phyloP scores from a whole-genome alignment of 2,888 invertebrate genomes.

The Tetranychus piercei region DNA sequence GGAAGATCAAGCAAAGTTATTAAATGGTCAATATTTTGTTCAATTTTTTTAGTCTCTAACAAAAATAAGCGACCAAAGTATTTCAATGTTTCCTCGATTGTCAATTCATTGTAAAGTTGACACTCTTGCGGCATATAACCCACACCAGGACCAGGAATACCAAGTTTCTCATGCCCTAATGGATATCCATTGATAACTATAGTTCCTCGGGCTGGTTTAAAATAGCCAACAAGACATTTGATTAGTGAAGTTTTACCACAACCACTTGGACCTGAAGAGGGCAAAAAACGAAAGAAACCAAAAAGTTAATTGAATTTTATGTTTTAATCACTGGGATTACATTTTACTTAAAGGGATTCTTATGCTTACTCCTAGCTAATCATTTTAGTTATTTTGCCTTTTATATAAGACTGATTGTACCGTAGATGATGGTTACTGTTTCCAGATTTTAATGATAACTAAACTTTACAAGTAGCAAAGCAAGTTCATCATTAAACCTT shows the following conservation, averaged over 20 bases:
- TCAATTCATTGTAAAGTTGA: constrained; percentile 18
- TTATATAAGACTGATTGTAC: not conserved
- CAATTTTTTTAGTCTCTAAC: constrained; percentile 8
- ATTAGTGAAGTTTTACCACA: constrained; percentile 17
- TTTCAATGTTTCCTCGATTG: constrained; percentile 16
- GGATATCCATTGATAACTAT: constrained; percentile 8
- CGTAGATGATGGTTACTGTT: not conserved
- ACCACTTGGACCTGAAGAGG: constrained; percentile 16
- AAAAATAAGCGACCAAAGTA: constrained; percentile 16
- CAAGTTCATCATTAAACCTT: not conserved
- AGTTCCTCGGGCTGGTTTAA: constrained; percentile 7
- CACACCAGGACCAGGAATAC: constrained; percentile 18
- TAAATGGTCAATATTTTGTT: constrained; percentile 10
- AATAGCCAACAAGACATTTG: constrained; percentile 15
- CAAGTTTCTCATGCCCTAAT: not conserved
- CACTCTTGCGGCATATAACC: constrained; percentile 21
- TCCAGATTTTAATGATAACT: not conserved
- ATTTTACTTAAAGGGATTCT: not conserved
- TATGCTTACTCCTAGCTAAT: not conserved
- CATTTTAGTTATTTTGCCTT: not conserved
- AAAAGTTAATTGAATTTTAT: not conserved
- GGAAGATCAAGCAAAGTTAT: constrained; percentile 15
- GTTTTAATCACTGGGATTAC: not conserved
- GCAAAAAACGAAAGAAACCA: not conserved
- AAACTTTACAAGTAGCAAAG: not conserved